Evolutionary conservation across 2,888 invertebrate species (phyloP), one percentile per base, ranked within the genome.

Genomic region (Noctua comes): DNA sequence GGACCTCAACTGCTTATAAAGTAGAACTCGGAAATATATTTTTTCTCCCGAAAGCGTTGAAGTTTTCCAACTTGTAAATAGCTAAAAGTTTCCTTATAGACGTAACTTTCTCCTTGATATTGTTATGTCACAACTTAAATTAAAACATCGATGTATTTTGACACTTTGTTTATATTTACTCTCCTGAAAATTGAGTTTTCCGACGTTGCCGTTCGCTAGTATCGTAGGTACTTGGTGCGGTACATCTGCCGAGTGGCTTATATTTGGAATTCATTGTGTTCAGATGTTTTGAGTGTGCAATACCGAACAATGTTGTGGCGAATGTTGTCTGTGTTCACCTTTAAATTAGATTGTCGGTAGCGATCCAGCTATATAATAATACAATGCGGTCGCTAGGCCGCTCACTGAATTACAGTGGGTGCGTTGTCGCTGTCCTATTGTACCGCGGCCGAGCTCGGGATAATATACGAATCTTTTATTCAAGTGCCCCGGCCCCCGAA

Each of bases 391-490:
- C 90, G 91, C 93, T 90, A 92, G 93, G 91, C 91, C 88, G 90
- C 93, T 93, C 92, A 91, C 94, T 92, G 95, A 93, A 95, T 94
- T 94, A 94, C 93, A 93, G 93, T 92, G 93, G 93, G 92, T 95
- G 94, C 93, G 95, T 95, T 93, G 95, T 94, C 94, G 94, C 90
- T 90, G 91, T 91, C 91, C 94, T 83, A 96, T 96, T 97, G 96
- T 97, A 89, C 90, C 91, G 91, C 82, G 89, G 89, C 90, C 90
- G 91, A 91, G 94, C 90, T 90, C 88, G 92, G 94, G 93, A 95
- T 95, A 95, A 96, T 95, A 95, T 94, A 94, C 94, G 94, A 95
- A 96, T 96, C 95, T 96, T 96, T 96, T 96, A 96, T 96, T 96
- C 96, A 96, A 95, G 95, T 95, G 94, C 94, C 91, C 92, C 92